Percentiles rank a stretch among this genome's conserved stretches.
Evolutionary conservation across 2,113 vertebrate species (phyloP).

Genomic region (Merops nubicus): DNA sequence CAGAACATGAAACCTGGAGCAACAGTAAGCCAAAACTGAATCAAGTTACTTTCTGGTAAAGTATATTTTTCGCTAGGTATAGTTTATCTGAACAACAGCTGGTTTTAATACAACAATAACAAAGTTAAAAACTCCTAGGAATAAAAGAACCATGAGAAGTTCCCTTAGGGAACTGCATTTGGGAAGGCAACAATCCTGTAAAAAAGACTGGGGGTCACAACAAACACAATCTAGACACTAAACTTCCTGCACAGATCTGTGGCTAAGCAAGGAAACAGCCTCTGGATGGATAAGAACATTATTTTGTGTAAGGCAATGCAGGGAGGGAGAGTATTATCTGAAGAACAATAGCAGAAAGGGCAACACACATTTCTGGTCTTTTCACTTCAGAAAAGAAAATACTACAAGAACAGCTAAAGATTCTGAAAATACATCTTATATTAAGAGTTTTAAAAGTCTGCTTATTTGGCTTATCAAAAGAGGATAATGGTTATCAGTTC

Average conservation of each 20-base stretch:
- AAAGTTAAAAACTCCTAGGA: neutral
- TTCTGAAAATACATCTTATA: neutral
- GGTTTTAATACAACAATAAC: neutral
- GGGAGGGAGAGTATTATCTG: neutral
- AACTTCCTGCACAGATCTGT: neutral
- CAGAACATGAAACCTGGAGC: neutral
- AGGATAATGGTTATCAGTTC: slow-evolving; percentile 8
- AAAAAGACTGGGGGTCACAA: neutral
- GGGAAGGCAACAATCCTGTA: neutral
- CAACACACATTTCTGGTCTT: neutral
- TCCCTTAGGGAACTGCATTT: neutral
- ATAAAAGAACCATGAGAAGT: rapidly evolving
- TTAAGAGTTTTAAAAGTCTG: neutral
- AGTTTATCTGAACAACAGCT: neutral
- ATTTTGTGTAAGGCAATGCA: neutral
- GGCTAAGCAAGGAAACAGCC: neutral
- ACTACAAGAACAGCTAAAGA: neutral
- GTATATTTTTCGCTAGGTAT: neutral
- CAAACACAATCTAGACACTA: neutral
- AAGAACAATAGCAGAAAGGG: neutral
- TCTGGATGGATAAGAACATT: neutral
- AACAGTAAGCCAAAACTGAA: neutral
- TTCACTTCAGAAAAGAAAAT: neutral
- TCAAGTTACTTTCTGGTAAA: neutral
- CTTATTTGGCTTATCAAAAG: slow-evolving; percentile 6